These are phyloP conservation scores for Schizotus pectinicornis DNA, from an alignment of 2,888 invertebrate species.

Conservation along the genomic window DNA sequence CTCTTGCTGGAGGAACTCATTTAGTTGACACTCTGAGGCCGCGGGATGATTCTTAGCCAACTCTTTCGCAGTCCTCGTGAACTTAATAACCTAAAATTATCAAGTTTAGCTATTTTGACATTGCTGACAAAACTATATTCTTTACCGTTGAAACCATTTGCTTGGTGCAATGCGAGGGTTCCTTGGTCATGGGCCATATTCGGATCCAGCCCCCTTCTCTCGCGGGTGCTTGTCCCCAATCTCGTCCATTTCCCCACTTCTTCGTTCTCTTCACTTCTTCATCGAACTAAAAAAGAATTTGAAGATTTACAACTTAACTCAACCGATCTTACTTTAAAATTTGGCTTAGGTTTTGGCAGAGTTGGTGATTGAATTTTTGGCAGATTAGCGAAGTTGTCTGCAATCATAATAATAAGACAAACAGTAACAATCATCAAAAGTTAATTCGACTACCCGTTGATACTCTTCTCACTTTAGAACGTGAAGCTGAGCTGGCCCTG, in stretches of 20 bases:
- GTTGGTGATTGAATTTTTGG: conserved; percentile 40
- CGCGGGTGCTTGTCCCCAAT: conserved; percentile 69
- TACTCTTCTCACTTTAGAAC: conserved; percentile 33
- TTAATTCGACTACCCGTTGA: conserved; percentile 42
- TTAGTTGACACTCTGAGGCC: conserved; percentile 61
- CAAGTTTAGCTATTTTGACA: too few species aligned
- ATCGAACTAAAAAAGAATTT: conserved; percentile 40
- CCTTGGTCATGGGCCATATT: conserved; percentile 68
- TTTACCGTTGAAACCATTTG: conserved; percentile 31
- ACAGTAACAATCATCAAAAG: background rate
- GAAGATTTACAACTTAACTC: conserved; percentile 42
- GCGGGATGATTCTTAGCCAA: conserved; percentile 59
- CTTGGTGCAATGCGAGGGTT: conserved; percentile 24
- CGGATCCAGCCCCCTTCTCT: conserved; percentile 79
- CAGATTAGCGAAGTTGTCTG: conserved; percentile 36
- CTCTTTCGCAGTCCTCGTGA: conserved; percentile 60
- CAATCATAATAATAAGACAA: background rate
- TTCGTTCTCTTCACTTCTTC: conserved; percentile 57
- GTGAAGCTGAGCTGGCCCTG: conserved; percentile 39
- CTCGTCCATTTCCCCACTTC: conserved; percentile 74
- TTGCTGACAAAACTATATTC: conserved; percentile 44
- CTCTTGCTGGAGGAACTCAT: conserved; percentile 58
- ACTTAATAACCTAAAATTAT: conserved; percentile 54
- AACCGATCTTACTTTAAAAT: conserved; percentile 14
- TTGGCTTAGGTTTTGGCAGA: conserved; percentile 40